phyloP scores from a whole-genome alignment of 2,797 vertebrate species.

The Triplophysa yarkandensis region DNA sequence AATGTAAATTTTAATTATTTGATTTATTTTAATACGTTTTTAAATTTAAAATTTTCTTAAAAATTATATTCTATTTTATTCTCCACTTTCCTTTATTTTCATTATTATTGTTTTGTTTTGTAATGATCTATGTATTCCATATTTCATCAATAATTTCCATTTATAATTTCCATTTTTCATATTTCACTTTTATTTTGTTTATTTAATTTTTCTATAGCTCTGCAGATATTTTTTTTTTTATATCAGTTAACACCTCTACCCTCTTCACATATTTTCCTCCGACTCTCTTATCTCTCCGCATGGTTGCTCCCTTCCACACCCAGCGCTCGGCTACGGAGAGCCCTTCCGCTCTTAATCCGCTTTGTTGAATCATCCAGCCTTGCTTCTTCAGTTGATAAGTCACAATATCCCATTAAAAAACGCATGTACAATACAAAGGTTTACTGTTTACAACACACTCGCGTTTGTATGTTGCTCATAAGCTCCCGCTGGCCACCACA shows the following conservation, averaged over 20 bases:
- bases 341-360: conserved; percentile 28
- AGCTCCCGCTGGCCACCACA: conserved; percentile 36
- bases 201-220: conserved; percentile 59
- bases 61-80: too few relatives aligned
- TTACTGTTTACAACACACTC: conserved; percentile 63
- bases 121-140: too few relatives aligned
- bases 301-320: conserved; percentile 14
- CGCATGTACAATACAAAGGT: conserved; percentile 52
- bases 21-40: too few relatives aligned
- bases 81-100: too few relatives aligned
- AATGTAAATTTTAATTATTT: too few relatives aligned
- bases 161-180: too few relatives aligned
- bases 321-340: conserved; percentile 50
- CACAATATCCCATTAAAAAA: conserved; percentile 64
- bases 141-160: too few relatives aligned
- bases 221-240: conserved; percentile 60
- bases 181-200: too few relatives aligned
- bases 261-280: conserved; percentile 52
- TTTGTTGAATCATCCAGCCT: conserved; percentile 26
- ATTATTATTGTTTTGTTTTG: too few relatives aligned
- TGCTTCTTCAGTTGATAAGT: conserved; percentile 51
- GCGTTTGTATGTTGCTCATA: conserved; percentile 53
- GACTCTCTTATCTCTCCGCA: conserved; percentile 34
- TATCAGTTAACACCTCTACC: conserved; percentile 54
- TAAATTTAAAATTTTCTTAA: too few relatives aligned